Evolutionary conservation across 2,888 invertebrate genomes (phyloP).

Genomic region (Polydrusus pterygomalis): DNA sequence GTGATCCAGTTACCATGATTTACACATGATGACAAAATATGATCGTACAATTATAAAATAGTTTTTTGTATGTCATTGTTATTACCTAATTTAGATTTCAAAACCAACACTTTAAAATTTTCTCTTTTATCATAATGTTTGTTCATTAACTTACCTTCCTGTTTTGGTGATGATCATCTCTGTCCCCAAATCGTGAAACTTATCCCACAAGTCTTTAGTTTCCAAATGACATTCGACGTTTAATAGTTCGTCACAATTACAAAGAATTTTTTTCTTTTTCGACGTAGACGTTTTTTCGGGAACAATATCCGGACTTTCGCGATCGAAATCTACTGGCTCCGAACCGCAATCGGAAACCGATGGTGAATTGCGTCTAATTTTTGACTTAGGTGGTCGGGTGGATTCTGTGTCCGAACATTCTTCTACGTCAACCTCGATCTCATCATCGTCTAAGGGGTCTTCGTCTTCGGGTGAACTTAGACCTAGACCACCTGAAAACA

Average conservation of each 20-base stretch:
- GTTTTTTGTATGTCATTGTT: too few relatives aligned
- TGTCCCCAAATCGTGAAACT: constrained; percentile 85
- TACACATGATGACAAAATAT: too few relatives aligned
- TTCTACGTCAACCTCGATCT: constrained; percentile 77
- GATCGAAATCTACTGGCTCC: constrained; percentile 68
- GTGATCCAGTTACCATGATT: too few relatives aligned
- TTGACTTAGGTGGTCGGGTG: constrained; percentile 59
- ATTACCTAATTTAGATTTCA: too few relatives aligned
- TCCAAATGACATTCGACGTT: constrained; percentile 84
- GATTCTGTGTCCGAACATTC: constrained; percentile 77
- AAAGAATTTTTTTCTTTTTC: constrained; percentile 73
- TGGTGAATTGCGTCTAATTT: constrained; percentile 65
- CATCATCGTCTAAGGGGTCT: constrained; percentile 73
- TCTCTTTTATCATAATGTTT: not conserved
- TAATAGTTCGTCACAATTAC: constrained; percentile 79
- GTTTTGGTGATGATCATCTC: constrained; percentile 92
- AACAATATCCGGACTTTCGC: constrained; percentile 69
- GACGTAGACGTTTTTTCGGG: constrained; percentile 64
- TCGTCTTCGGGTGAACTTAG: constrained; percentile 71
- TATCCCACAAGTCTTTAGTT: constrained; percentile 88
- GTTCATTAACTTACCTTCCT: constrained; percentile 79
- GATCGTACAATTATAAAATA: too few relatives aligned
- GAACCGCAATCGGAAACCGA: constrained; percentile 70
- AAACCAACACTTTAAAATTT: too few relatives aligned
- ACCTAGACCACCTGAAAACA: constrained; percentile 60